Evolutionary conservation across 1,140 invertebrate genomes (phyloP).

Genomic region (Akabosia matsudoensis): DNA sequence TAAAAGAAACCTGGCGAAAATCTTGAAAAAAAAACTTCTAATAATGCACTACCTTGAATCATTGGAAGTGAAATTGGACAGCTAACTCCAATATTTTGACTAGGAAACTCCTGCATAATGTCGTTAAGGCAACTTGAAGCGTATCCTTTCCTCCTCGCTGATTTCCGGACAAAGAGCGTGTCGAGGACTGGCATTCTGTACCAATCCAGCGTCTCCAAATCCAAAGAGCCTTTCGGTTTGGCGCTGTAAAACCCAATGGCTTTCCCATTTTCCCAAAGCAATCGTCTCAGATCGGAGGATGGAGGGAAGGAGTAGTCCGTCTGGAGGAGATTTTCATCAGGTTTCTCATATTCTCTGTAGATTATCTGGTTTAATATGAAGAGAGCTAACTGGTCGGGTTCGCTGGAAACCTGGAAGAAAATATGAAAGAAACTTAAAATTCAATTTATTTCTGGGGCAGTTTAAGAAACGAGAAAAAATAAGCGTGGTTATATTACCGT

Average conservation of each 20-base stretch:
- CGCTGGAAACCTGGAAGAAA: background rate
- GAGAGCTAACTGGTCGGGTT: conserved; percentile 10
- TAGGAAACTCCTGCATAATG: conserved; percentile 42
- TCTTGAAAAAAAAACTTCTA: too few relatives aligned
- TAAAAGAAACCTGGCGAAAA: too few relatives aligned
- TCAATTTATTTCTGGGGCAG: background rate
- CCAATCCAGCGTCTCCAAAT: conserved; percentile 45
- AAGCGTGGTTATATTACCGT: too few relatives aligned
- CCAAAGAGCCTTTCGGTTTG: conserved; percentile 48
- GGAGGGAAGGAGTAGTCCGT: conserved; percentile 45
- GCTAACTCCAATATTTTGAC: conserved; percentile 49
- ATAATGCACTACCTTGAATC: conserved; percentile 51
- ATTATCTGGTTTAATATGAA: conserved; percentile 47
- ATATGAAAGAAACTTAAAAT: background rate
- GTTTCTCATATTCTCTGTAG: conserved; percentile 43
- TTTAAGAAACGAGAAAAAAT: too few relatives aligned
- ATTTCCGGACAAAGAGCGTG: conserved; percentile 49
- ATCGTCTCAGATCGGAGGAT: conserved; percentile 43
- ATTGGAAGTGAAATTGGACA: conserved; percentile 50
- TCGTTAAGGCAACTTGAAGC: conserved; percentile 45
- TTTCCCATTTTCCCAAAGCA: conserved; percentile 46
- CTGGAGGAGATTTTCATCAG: conserved; percentile 36
- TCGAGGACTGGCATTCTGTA: conserved; percentile 50
- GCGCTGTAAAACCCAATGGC: conserved; percentile 48
- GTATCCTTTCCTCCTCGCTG: conserved; percentile 48